Evolutionary conservation across 2,113 vertebrate species (phyloP).

Genomic region (Psittacula cyanocephala): DNA sequence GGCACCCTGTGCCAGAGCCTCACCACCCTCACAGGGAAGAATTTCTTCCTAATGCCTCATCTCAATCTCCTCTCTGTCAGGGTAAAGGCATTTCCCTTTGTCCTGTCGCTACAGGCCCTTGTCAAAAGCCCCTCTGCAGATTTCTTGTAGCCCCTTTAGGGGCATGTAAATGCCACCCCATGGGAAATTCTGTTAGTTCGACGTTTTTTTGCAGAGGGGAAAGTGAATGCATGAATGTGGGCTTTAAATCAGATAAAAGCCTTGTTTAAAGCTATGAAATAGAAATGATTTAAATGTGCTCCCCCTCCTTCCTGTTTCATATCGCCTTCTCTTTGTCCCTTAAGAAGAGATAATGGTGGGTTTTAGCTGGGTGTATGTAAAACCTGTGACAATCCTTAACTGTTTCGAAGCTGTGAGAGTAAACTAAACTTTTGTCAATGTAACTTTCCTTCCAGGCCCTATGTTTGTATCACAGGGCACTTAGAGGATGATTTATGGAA

Average conservation of each 20-base stretch:
- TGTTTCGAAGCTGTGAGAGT: background rate
- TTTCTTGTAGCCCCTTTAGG: background rate
- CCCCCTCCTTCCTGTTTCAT: background rate
- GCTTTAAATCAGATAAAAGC: background rate
- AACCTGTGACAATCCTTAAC: background rate
- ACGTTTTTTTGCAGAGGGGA: background rate
- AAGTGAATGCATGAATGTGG: fast-evolving
- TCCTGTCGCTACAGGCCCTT: background rate
- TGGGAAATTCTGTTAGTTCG: background rate
- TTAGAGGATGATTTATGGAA: background rate
- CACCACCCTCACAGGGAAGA: background rate
- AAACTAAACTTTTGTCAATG: background rate
- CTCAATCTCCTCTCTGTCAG: background rate
- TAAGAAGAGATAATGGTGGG: background rate
- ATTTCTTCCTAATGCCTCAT: too few relatives aligned
- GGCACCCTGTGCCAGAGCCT: background rate
- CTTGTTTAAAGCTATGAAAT: background rate
- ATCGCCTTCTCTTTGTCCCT: background rate
- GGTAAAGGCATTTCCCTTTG: background rate
- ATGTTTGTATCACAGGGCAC: background rate
- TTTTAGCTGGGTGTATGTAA: background rate
- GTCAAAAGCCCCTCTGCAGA: background rate
- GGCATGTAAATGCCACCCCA: background rate
- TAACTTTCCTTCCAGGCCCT: background rate
- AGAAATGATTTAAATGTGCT: background rate